Percentiles rank a stretch among this genome's conserved stretches.
phyloP scores from a whole-genome alignment of 2,113 vertebrate species.

The human (Homo sapiens) region DNA sequence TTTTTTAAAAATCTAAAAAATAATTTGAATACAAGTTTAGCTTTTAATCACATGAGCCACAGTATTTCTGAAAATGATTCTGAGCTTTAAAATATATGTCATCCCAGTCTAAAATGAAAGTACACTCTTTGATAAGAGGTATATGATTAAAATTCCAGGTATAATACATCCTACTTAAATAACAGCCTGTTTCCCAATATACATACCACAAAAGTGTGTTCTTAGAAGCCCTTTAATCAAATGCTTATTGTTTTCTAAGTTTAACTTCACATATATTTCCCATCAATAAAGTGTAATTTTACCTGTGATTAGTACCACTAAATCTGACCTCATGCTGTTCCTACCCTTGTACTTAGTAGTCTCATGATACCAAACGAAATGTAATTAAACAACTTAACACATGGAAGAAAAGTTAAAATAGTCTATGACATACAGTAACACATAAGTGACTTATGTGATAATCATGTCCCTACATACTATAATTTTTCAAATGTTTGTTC shows the following conservation, averaged over 20 bases:
- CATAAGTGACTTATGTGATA: not conserved
- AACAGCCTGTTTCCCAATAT: not conserved
- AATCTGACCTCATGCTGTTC: not conserved
- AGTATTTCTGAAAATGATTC: not conserved
- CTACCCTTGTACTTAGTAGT: not conserved
- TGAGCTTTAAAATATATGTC: not conserved
- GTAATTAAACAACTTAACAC: not conserved
- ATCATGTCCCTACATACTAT: fast-evolving
- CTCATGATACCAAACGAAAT: not conserved
- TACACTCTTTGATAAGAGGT: not conserved
- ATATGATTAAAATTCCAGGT: not conserved
- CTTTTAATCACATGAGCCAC: not conserved
- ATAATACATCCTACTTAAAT: not conserved
- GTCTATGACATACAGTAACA: not conserved
- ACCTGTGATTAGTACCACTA: not conserved
- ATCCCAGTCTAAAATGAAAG: not conserved
- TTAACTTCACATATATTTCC: not conserved
- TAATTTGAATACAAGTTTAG: not conserved
- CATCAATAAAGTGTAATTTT: not conserved
- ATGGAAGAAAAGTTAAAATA: not conserved
- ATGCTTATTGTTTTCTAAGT: not conserved
- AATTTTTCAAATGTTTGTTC: not conserved
- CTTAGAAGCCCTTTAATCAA: not conserved
- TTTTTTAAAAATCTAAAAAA: not conserved
- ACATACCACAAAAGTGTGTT: not conserved